phyloP scores from a whole-genome alignment of 2,888 invertebrate genomes.

The Panzeria rudis region DNA sequence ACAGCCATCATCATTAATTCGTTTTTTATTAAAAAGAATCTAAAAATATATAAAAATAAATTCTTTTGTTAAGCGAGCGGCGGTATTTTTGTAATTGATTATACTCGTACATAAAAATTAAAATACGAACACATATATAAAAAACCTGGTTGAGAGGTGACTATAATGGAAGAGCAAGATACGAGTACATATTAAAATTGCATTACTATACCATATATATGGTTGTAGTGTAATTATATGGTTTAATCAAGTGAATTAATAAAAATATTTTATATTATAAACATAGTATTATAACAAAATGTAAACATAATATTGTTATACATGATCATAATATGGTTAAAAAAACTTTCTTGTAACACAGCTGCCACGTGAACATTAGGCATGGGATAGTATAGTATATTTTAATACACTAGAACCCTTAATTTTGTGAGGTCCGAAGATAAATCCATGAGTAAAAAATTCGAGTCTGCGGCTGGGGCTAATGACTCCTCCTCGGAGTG shows the following conservation, averaged over 20 bases:
- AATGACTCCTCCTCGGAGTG: no score
- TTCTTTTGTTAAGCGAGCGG: slow-evolving; percentile 36
- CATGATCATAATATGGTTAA: no score
- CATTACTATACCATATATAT: background rate
- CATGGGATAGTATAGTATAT: no score
- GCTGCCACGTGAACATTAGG: no score
- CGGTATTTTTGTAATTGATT: slow-evolving; percentile 1
- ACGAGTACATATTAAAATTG: background rate
- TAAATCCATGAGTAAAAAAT: no score
- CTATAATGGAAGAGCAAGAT: background rate
- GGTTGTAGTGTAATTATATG: background rate
- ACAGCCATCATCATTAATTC: slow-evolving; percentile 69
- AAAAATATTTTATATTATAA: no score
- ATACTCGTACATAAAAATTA: background rate
- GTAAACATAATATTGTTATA: no score
- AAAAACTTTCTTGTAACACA: no score
- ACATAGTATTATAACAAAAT: background rate
- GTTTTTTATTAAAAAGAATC: slow-evolving; percentile 38
- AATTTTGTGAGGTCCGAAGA: no score
- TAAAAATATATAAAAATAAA: slow-evolving; percentile 38
- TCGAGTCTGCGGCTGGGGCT: no score
- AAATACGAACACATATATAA: background rate
- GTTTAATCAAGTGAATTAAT: background rate
- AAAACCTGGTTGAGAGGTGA: background rate
- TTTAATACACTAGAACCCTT: no score